Percentiles rank a stretch among this genome's conserved stretches.
These are phyloP conservation scores for Perithous albicinctus DNA, from an alignment of 2,888 invertebrate species.

Conservation along the genomic window DNA sequence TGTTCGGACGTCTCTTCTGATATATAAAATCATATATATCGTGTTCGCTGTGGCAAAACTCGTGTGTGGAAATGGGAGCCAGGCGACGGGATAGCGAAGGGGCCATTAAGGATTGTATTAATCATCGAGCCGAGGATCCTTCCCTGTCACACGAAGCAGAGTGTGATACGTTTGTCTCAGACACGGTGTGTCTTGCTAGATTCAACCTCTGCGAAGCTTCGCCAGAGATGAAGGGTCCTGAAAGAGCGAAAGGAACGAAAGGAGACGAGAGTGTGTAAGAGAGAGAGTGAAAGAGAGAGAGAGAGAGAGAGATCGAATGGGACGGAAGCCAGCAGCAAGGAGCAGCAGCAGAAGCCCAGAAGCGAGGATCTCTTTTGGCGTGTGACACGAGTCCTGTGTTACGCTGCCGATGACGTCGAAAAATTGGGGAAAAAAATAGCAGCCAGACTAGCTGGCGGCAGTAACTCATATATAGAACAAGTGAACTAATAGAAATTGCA, in stretches of 20 bases:
- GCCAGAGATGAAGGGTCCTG: conserved; percentile 51
- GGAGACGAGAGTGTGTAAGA: background rate
- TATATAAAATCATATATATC: background rate
- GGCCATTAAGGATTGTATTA: conserved; percentile 84
- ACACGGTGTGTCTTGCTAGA: conserved; percentile 19
- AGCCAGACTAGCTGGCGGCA: conserved; percentile 80
- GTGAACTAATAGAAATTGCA: background rate
- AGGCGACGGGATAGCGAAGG: conserved; percentile 33
- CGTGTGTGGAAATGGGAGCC: conserved; percentile 3
- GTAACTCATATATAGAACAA: conserved; percentile 11
- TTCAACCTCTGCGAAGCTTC: conserved; percentile 57
- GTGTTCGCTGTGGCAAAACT: background rate
- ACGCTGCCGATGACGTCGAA: conserved; percentile 84
- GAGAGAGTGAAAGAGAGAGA: conserved; percentile 17
- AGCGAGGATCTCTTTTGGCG: conserved; percentile 70
- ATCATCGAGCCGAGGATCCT: conserved; percentile 77
- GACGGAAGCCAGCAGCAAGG: conserved; percentile 71
- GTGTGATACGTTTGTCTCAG: conserved; percentile 67
- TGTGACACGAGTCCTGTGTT: conserved; percentile 77
- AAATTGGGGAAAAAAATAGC: conserved; percentile 83
- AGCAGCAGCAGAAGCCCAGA: conserved; percentile 67
- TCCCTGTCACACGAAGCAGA: conserved; percentile 80
- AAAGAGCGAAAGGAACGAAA: conserved; percentile 35
- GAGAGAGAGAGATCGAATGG: conserved; percentile 36
- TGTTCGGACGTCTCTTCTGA: background rate